A percentile compares a stretch with the other conserved stretches of the same genome.
Evolutionary conservation across 2,797 vertebrate genomes (phyloP).

Genomic region (Muraenolepis orangiensis): DNA sequence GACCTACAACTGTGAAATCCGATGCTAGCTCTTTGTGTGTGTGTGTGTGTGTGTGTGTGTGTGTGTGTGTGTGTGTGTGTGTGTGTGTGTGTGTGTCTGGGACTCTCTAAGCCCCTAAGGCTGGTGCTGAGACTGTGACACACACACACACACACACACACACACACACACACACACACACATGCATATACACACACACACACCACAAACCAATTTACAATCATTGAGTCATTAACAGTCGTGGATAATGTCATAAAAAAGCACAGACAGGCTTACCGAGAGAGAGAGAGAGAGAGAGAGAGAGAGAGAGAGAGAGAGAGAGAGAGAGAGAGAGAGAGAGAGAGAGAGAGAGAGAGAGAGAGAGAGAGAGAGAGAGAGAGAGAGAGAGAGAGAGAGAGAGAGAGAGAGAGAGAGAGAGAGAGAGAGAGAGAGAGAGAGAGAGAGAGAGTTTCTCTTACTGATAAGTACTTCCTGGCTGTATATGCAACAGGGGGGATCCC

Average conservation of each 20-base stretch:
- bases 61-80: not conserved
- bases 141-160: conserved; percentile 13
- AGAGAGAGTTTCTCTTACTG: conserved; percentile 9
- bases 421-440: not conserved
- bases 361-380: too few relatives aligned
- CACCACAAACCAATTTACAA: too few relatives aligned
- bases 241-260: too few relatives aligned
- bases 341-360: too few relatives aligned
- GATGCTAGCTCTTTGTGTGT: too few relatives aligned
- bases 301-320: too few relatives aligned
- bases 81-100: conserved; percentile 54
- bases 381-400: too few relatives aligned
- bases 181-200: conserved; percentile 8
- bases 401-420: not conserved
- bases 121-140: not conserved
- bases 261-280: too few relatives aligned
- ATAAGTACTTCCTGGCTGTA: conserved; percentile 25
- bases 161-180: conserved; percentile 16
- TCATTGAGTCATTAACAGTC: too few relatives aligned
- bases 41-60: not conserved
- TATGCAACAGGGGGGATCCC: not conserved
- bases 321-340: too few relatives aligned
- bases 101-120: conserved; percentile 47
- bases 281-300: too few relatives aligned
- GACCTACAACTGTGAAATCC: too few relatives aligned